phyloP scores from a whole-genome alignment of 2,888 invertebrate genomes.

The Arctia plantaginis region DNA sequence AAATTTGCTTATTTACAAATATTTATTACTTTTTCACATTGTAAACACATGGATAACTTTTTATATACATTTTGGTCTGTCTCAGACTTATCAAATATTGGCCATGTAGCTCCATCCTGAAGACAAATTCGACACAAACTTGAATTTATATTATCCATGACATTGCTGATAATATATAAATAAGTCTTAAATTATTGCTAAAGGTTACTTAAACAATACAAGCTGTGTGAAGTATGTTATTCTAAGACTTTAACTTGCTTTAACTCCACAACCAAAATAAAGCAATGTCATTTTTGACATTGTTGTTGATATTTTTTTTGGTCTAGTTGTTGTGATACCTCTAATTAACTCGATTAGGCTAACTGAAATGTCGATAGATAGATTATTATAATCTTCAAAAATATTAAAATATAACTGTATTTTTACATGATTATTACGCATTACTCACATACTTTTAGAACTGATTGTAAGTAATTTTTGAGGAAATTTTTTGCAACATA shows the following conservation, averaged over 20 bases:
- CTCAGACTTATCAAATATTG: constrained; percentile 68
- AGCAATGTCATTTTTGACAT: neutral
- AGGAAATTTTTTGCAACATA: neutral
- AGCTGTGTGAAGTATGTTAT: neutral
- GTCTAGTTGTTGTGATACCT: neutral
- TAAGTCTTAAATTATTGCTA: constrained; percentile 5
- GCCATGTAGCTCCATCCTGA: constrained; percentile 64
- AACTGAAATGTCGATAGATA: neutral
- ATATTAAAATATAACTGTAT: neutral
- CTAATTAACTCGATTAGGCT: neutral
- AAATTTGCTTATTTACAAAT: neutral
- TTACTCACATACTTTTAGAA: neutral
- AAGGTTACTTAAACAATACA: neutral
- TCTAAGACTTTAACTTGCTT: neutral
- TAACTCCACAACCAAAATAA: constrained; percentile 7
- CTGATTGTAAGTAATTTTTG: neutral
- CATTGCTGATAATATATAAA: constrained; percentile 8
- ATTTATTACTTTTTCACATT: constrained; percentile 65
- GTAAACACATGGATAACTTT: constrained; percentile 69
- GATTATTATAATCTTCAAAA: neutral
- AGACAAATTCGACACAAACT: constrained; percentile 77
- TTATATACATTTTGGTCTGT: constrained; percentile 53
- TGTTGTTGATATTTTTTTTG: neutral
- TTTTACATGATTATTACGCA: neutral
- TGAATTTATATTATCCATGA: constrained; percentile 38